These are phyloP conservation scores for Girardia tigrina DNA, from an alignment of 2,888 invertebrate species.

Conservation along the genomic window DNA sequence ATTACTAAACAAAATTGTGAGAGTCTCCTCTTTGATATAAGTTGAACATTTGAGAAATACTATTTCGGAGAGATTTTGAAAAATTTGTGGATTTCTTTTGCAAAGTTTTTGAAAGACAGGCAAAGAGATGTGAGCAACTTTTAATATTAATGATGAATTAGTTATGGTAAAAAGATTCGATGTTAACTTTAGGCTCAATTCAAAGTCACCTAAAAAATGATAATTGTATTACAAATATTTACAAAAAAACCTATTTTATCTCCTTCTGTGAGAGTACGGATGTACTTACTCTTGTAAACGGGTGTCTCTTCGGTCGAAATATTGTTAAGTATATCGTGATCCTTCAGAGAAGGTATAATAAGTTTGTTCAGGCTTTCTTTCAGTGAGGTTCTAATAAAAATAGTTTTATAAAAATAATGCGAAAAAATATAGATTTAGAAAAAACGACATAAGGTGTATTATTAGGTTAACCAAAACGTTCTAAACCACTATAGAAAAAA, in stretches of 20 bases:
- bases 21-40: neutral
- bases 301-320: neutral
- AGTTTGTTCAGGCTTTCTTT: neutral
- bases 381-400: too few relatives aligned
- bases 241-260: neutral
- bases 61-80: neutral
- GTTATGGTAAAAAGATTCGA: neutral
- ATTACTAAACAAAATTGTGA: neutral
- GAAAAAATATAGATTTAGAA: too few relatives aligned
- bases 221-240: neutral
- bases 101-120: neutral
- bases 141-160: neutral
- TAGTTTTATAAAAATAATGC: too few relatives aligned
- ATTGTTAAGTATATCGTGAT: neutral
- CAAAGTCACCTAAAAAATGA: neutral
- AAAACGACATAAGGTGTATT: too few relatives aligned
- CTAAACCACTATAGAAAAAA: too few relatives aligned
- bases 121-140: neutral
- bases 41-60: neutral
- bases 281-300: neutral
- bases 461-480: too few relatives aligned
- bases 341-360: neutral
- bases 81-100: neutral
- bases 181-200: neutral
- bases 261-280: neutral